These are phyloP conservation scores for Chrysogorgia sp. DNA, from an alignment of 92 coral and sea anemone species.

Conservation along the genomic window DNA sequence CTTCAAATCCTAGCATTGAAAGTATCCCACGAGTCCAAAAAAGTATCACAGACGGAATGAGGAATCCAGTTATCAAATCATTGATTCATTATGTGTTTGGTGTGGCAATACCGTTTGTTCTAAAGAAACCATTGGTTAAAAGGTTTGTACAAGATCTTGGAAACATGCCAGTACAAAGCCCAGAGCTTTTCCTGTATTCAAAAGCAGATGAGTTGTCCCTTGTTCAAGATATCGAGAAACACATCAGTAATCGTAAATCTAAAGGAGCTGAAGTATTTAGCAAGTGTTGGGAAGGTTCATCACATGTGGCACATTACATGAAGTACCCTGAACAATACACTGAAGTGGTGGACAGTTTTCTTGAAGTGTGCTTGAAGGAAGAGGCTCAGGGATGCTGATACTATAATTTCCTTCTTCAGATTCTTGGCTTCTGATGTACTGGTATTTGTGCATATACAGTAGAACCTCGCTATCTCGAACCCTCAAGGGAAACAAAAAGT, in stretches of 20 bases:
- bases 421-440: neutral
- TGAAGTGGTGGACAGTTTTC: constrained; percentile 60
- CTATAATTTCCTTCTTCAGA: too few relatives aligned
- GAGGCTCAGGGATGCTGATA: neutral
- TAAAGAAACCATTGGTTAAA: constrained; percentile 60
- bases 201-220: constrained; percentile 79
- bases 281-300: constrained; percentile 83
- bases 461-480: too few relatives aligned
- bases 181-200: constrained; percentile 77
- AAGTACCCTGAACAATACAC: constrained; percentile 76
- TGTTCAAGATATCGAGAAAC: constrained; percentile 68
- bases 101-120: constrained; percentile 58
- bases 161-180: constrained; percentile 56
- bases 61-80: constrained; percentile 60
- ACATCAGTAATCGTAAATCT: constrained; percentile 58
- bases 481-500: too few relatives aligned
- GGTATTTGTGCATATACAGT: too few relatives aligned
- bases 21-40: constrained; percentile 68
- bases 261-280: constrained; percentile 62
- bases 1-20: constrained; percentile 70
- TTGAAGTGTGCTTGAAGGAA: constrained; percentile 56
- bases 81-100: constrained; percentile 69
- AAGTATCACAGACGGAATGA: constrained; percentile 69
- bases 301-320: constrained; percentile 90
- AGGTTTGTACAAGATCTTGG: constrained; percentile 64